Evolutionary conservation across 2,113 vertebrate species (phyloP).

Genomic region (Parotia lawesii): DNA sequence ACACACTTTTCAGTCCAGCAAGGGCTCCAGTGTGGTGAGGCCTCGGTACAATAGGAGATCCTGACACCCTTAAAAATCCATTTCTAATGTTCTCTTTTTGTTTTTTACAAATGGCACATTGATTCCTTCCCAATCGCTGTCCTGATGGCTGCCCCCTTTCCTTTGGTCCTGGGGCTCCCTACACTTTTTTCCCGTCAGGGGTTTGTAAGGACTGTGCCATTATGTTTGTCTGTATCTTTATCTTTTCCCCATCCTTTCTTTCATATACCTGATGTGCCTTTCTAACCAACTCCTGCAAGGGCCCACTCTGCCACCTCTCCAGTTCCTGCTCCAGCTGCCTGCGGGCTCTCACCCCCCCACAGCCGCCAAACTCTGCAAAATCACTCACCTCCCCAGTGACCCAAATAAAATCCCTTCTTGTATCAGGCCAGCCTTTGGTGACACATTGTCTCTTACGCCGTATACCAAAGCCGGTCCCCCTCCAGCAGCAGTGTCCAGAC

Average conservation of each 20-base stretch:
- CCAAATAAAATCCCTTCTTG: background rate
- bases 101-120: background rate
- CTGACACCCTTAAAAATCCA: background rate
- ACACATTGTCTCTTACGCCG: slow-evolving; percentile 55
- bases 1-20: background rate
- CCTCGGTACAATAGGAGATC: background rate
- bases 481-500: slow-evolving; percentile 88
- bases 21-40: background rate
- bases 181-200: background rate
- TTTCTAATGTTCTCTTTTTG: background rate
- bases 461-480: slow-evolving; percentile 80
- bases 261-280: background rate
- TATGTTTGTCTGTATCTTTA: background rate
- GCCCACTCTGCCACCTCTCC: background rate
- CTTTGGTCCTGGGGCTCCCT: background rate
- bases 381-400: background rate
- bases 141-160: fast-evolving
- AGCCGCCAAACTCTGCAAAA: background rate
- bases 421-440: background rate
- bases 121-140: background rate
- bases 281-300: background rate
- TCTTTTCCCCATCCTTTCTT: background rate
- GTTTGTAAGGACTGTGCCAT: background rate
- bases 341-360: background rate
- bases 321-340: background rate